Conservation (phyloP, 1,140 invertebrate genomes). For the Bradynema listronoti region DNA sequence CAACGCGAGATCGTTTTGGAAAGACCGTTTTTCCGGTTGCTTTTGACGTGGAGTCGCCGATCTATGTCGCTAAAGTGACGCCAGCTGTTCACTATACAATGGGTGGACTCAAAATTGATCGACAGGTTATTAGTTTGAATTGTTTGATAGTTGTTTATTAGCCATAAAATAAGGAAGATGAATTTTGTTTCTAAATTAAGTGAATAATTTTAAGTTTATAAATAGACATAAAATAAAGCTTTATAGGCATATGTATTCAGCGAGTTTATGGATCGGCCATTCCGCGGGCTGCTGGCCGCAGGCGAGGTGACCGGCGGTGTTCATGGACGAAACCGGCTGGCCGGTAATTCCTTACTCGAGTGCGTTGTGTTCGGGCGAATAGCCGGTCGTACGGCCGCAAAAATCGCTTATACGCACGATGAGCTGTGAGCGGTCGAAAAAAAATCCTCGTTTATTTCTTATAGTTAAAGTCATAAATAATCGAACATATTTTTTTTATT, state of each 20-base stretch:
- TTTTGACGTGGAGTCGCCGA: conserved; percentile 41
- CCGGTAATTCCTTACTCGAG: conserved; percentile 58
- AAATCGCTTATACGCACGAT: conserved; percentile 30
- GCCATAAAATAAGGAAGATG: too few relatives aligned
- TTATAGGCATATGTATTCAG: conserved; percentile 42
- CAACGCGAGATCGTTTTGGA: conserved; percentile 48
- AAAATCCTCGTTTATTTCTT: neutral
- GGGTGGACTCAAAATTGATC: conserved; percentile 58
- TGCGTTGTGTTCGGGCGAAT: conserved; percentile 59
- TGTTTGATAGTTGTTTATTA: too few relatives aligned
- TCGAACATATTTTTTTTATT: too few relatives aligned
- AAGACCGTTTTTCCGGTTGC: conserved; percentile 51
- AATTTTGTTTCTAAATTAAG: too few relatives aligned
- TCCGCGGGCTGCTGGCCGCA: conserved; percentile 56
- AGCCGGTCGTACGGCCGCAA: conserved; percentile 49
- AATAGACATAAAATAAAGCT: neutral
- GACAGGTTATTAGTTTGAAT: too few relatives aligned
- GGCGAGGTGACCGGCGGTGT: conserved; percentile 59
- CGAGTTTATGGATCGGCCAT: conserved; percentile 48
- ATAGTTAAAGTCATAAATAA: neutral
- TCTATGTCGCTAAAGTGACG: conserved; percentile 54
- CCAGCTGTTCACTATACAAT: conserved; percentile 59
- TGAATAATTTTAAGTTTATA: conserved; percentile 3
- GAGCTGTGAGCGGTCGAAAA: too few relatives aligned
- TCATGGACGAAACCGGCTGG: conserved; percentile 57